These are phyloP conservation scores for Charina bottae DNA, from an alignment of 2,113 vertebrate genomes.

Conservation along the genomic window DNA sequence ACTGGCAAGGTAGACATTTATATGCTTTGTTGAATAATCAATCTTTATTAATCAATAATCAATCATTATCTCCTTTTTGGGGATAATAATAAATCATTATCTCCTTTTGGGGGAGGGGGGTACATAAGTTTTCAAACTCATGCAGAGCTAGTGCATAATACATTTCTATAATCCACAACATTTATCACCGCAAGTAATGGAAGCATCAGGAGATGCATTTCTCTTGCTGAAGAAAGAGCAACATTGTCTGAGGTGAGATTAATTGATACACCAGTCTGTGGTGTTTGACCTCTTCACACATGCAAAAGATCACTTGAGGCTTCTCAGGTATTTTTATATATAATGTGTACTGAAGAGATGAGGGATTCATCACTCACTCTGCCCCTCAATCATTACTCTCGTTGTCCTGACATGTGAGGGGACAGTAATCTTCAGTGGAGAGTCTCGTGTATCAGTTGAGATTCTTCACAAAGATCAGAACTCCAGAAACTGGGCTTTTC, in stretches of 20 bases:
- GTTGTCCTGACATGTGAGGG: background rate
- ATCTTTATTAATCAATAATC: background rate
- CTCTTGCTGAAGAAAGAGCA: background rate
- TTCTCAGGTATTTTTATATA: background rate
- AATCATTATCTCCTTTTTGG: background rate
- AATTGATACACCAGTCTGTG: background rate
- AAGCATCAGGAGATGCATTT: background rate
- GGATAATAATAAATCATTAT: too few relatives aligned
- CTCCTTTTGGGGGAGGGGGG: background rate
- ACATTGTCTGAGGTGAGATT: background rate
- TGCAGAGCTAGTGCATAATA: background rate
- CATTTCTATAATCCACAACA: background rate
- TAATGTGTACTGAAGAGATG: background rate
- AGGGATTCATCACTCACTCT: background rate
- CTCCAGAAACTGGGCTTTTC: background rate
- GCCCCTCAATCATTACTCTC: background rate
- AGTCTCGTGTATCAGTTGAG: background rate
- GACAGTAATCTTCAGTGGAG: background rate
- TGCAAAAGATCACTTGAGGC: background rate
- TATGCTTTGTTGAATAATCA: background rate
- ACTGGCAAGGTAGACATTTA: background rate
- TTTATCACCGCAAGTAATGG: background rate
- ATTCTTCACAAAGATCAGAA: background rate
- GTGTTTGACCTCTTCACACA: too few relatives aligned
- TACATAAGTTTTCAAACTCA: background rate